Evolutionary conservation across 1,140 invertebrate genomes (phyloP).

Genomic region (Schlechtendalia chinensis): DNA sequence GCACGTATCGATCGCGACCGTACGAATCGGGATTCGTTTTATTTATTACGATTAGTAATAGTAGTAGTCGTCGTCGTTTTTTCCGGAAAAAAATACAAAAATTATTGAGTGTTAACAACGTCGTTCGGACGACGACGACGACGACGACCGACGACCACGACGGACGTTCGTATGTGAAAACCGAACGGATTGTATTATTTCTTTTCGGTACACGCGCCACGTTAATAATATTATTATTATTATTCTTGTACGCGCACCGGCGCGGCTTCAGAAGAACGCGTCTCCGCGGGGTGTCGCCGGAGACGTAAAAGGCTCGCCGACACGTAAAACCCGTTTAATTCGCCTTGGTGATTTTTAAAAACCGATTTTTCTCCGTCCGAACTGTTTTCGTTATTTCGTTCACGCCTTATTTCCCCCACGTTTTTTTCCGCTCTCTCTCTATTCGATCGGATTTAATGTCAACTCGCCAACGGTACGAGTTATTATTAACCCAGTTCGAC

Average conservation of each 20-base stretch:
- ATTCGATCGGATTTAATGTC: constrained; percentile 32
- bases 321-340: constrained; percentile 46
- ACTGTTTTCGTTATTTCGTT: too few relatives aligned
- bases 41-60: too few relatives aligned
- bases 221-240: neutral
- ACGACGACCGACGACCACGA: too few relatives aligned
- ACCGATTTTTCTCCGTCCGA: constrained; percentile 39
- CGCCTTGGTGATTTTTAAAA: constrained; percentile 47
- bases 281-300: constrained; percentile 35
- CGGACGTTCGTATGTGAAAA: neutral
- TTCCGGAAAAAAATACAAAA: too few relatives aligned
- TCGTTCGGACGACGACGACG: too few relatives aligned
- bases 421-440: neutral
- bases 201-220: constrained; percentile 36
- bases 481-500: constrained; percentile 34
- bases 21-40: too few relatives aligned
- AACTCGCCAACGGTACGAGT: constrained; percentile 14
- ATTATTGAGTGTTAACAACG: too few relatives aligned
- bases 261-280: constrained; percentile 31
- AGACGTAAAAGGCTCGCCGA: constrained; percentile 47
- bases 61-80: too few relatives aligned
- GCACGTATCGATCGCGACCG: too few relatives aligned
- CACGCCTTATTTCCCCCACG: too few relatives aligned
- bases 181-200: constrained; percentile 22
- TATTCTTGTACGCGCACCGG: neutral